Evolutionary conservation across 2,113 vertebrate species (phyloP), one percentile per base, ranked within the genome.

Genomic region (Bubo bubo): DNA sequence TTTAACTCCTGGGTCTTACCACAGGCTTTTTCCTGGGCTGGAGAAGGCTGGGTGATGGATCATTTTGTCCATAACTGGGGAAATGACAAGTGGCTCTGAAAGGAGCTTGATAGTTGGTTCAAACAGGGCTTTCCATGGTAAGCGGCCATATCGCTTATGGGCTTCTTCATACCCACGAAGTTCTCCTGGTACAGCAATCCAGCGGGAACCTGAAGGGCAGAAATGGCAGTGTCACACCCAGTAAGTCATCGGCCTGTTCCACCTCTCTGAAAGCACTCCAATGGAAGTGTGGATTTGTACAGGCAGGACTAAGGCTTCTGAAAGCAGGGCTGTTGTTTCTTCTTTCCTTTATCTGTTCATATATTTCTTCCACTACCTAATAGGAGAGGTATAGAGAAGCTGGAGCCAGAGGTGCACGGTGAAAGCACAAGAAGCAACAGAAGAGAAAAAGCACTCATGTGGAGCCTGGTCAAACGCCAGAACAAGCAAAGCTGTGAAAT

Each of bases 101-200:
- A 97, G 96, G 6, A 97, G 92, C 71, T 90, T 72, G 66, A 97
- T 94, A 66, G 95, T 96, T 30, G 96, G 96, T 56, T 97, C 96
- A 86, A 96, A 97, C 0, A 97, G 85, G 66, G 92, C 92, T 96
- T 94, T 97, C 96, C 96, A 97, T 0, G 95, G 96, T 10, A 97
- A 75, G 74, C 66, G 95, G 58, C 96, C 96, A 0, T 97, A 5
- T 53, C 95, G 77, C 45, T 10, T 93, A 16, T 97, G 96, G 39
- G 96, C 96, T 35, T 49, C 96, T 66, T 97, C 96, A 12, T 97
- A 97, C 0, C 96, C 96, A 5, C 93, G 96, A 32, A 97, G 79
- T 3, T 97, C 96, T 62, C 96, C 96, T 0, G 96, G 96, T 13
- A 97, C 95, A 6, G 43, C 96, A 17, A 97, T 91, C 96, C 96